phyloP scores from a whole-genome alignment of 2,888 invertebrate species.

The Dusona sp. region DNA sequence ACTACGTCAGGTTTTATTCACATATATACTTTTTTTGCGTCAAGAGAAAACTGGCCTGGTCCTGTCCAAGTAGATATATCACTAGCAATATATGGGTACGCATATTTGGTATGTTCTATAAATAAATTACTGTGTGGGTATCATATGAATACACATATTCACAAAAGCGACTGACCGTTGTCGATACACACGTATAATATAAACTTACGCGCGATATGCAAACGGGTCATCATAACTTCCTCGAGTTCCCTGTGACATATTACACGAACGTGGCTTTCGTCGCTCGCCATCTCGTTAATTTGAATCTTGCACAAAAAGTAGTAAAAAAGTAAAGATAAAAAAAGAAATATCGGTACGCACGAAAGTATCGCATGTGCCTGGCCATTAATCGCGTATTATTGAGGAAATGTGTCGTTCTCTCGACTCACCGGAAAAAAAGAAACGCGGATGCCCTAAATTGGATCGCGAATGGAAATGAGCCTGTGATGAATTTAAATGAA shows the following conservation, averaged over 20 bases:
- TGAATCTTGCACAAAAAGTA: conserved; percentile 41
- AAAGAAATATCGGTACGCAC: conserved; percentile 9
- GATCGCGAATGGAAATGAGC: conserved; percentile 4
- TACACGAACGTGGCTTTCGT: conserved; percentile 36
- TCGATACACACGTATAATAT: conserved; percentile 47
- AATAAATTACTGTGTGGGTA: conserved; percentile 11
- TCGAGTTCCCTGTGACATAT: conserved; percentile 29
- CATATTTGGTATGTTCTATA: neutral
- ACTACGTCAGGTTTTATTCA: conserved; percentile 25
- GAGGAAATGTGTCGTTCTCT: conserved; percentile 28
- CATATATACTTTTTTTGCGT: neutral
- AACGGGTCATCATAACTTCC: conserved; percentile 40
- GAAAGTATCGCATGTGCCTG: conserved; percentile 49
- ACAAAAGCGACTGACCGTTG: conserved; percentile 35
- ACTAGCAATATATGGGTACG: neutral
- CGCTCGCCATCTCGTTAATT: conserved; percentile 49
- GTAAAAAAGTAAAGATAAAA: conserved; percentile 28
- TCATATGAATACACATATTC: conserved; percentile 13
- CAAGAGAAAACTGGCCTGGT: conserved; percentile 6
- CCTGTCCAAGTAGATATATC: neutral
- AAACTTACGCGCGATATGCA: conserved; percentile 51
- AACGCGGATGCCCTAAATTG: neutral
- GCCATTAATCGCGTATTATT: conserved; percentile 38
- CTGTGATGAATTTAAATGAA: neutral
- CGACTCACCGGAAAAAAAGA: conserved; percentile 7